A percentile compares a stretch with the other conserved stretches of the same genome.
These are phyloP conservation scores for Harpalus rufipes DNA, from an alignment of 2,888 invertebrate species.

Conservation along the genomic window DNA sequence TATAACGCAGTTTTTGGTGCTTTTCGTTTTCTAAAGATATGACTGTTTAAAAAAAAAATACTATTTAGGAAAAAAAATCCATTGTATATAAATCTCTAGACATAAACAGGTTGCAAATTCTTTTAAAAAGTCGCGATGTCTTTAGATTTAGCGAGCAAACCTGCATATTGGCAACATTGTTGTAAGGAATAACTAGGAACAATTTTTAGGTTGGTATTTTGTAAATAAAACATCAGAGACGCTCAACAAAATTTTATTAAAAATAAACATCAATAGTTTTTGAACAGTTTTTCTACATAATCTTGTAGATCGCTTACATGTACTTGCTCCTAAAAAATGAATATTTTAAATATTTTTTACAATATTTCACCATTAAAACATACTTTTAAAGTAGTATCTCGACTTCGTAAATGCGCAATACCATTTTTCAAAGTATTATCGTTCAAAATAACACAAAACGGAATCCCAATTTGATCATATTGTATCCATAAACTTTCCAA, in stretches of 20 bases:
- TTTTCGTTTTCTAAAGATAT: too few relatives aligned
- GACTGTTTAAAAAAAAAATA: too few relatives aligned
- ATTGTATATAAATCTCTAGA: too few relatives aligned
- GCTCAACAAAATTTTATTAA: constrained; percentile 22
- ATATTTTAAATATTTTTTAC: constrained; percentile 57
- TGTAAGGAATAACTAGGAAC: not conserved
- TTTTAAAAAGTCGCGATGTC: too few relatives aligned
- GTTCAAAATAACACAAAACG: constrained; percentile 86
- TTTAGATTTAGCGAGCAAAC: too few relatives aligned
- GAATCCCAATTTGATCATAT: constrained; percentile 83
- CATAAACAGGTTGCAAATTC: too few relatives aligned
- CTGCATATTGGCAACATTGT: too few relatives aligned
- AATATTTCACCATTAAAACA: constrained; percentile 59
- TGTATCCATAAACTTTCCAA: constrained; percentile 77
- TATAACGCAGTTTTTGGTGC: too few relatives aligned
- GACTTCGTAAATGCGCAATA: constrained; percentile 82
- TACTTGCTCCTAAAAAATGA: constrained; percentile 82
- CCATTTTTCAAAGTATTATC: constrained; percentile 85
- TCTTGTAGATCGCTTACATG: constrained; percentile 83
- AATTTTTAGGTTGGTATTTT: constrained; percentile 34
- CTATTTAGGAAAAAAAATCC: too few relatives aligned
- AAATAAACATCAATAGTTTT: constrained; percentile 74
- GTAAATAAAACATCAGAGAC: not conserved
- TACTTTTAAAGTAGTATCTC: constrained; percentile 85
- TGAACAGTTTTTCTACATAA: constrained; percentile 80